Evolutionary conservation across 2,113 vertebrate species (phyloP), one percentile per base, ranked within the genome.

Genomic region (Taurulus bubalis): DNA sequence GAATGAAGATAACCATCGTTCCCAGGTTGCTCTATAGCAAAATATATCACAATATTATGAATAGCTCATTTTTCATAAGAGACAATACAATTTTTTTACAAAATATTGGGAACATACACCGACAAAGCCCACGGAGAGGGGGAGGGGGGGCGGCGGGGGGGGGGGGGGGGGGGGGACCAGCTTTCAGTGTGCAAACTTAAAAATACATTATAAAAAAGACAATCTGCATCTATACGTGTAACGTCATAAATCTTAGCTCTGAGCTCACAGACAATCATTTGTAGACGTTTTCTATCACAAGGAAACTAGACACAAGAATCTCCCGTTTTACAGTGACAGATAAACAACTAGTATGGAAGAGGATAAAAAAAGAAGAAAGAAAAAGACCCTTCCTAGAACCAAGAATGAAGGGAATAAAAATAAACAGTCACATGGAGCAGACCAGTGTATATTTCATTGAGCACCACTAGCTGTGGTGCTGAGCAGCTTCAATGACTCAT

Each of bases 401-500:
- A 11, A 49, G 16, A 73, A 6, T 6, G 11, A 67, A n/a, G 42
- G 24, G 15, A 16, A 56, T 58, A 10, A 65, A 34, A 51, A 59
- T 6, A 36, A 58, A 22, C 26, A 32, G 55, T 81, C 64, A 77
- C 53, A 26, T 49, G 1, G 3, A 68, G 59, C 66, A 67, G 24
- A 85, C 59, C 63, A 73, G 68, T 0, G 76, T 74, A 26, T 26
- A 59, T 62, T 24, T 55, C 26, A 59, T 69, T 56, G 72, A 80
- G 77, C 71, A 71, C 42, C 47, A 53, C 38, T 7, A 55, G 51
- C n/a, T 66, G 75, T 70, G 38, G 63, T 67, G 82, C 51, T 26
- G 65, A 90, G 85, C 80, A 85, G 80, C 75, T 36, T 78, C 55
- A 26, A 12, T 32, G 58, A 47, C 24, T 12, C 49, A 53, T 30